Conservation (phyloP, 2,797 vertebrate genomes). For the Chiroxiphia lanceolata region DNA sequence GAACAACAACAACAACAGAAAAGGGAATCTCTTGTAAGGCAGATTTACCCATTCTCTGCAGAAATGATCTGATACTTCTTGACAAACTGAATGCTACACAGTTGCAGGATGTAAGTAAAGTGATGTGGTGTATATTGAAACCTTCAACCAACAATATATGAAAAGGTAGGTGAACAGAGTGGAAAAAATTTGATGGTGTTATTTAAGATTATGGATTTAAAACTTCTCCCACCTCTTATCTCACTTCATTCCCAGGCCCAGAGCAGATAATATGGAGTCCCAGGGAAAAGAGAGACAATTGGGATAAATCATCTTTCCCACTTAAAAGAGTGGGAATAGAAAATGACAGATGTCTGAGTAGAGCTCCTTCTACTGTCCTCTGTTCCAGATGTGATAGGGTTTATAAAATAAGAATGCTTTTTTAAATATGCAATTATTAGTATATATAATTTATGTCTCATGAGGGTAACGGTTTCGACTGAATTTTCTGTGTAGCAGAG, state of each 20-base stretch:
- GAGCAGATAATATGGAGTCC: neutral
- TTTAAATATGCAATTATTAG: neutral
- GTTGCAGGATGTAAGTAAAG: neutral
- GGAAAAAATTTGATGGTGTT: neutral
- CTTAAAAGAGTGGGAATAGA: neutral
- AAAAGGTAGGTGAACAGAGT: neutral
- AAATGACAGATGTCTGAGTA: neutral
- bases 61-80: neutral
- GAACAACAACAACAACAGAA: neutral
- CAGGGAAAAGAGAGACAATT: neutral
- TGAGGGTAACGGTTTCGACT: neutral
- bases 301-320: neutral
- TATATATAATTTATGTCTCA: neutral
- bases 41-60: neutral
- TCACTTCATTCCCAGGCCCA: neutral
- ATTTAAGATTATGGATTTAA: neutral
- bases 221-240: neutral
- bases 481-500: neutral
- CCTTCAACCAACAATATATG: neutral
- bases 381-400: neutral
- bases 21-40: neutral
- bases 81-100: neutral
- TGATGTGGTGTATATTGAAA: neutral
- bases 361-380: neutral
- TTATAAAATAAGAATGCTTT: neutral